phyloP scores from a whole-genome alignment of 2,888 invertebrate genomes.

The Dasysyrphus tricinctus region DNA sequence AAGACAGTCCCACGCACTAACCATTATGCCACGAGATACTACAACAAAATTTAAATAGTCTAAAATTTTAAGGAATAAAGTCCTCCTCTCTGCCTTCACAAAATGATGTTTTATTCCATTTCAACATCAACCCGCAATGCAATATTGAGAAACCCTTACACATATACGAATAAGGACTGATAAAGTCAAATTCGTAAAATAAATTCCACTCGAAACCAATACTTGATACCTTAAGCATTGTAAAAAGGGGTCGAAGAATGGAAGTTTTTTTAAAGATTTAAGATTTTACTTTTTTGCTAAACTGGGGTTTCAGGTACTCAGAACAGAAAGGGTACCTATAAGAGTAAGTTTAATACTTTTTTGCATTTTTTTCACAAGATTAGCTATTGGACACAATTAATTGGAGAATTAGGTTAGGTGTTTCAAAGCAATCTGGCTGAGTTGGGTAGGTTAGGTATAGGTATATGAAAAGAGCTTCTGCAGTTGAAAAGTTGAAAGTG shows the following conservation, averaged over 20 bases:
- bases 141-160: too few species aligned
- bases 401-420: conserved; percentile 1
- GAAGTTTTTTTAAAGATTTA: neutral
- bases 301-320: neutral
- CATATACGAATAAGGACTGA: too few species aligned
- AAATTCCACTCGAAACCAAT: neutral
- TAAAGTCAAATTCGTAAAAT: too few species aligned
- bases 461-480: neutral
- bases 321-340: neutral
- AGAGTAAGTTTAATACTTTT: neutral
- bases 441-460: too few species aligned
- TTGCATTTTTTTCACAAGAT: conserved; percentile 20
- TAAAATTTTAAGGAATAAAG: too few species aligned
- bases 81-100: too few species aligned
- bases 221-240: neutral
- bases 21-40: too few species aligned
- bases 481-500: neutral
- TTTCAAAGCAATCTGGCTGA: neutral
- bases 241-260: neutral
- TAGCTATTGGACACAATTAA: conserved; percentile 21
- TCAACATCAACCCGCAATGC: too few species aligned
- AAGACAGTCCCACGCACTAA: too few species aligned
- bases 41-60: too few species aligned
- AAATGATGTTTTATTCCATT: too few species aligned
- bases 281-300: conserved; percentile 20